These are phyloP conservation scores for Echinometra lucunter DNA, from an alignment of 53 echinoderm and acorn worm species.

Conservation along the genomic window DNA sequence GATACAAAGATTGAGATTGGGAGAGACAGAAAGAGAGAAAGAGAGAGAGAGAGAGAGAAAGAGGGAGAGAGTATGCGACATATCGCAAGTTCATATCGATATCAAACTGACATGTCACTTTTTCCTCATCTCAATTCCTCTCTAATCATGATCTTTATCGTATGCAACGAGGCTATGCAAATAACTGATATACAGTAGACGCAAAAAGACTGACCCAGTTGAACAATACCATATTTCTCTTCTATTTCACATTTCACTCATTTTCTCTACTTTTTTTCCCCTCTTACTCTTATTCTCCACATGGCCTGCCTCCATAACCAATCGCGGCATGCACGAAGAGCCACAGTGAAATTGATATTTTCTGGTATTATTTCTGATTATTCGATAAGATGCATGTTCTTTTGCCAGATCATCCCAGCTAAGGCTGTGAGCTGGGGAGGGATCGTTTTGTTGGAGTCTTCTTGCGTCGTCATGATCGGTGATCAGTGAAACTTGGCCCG, in stretches of 20 bases:
- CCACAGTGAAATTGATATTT: slow-evolving; percentile 69
- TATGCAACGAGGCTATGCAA: slow-evolving; percentile 70
- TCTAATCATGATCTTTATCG: slow-evolving; percentile 46
- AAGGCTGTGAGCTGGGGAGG: slow-evolving; percentile 19
- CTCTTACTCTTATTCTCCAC: not conserved
- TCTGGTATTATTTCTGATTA: slow-evolving; percentile 66
- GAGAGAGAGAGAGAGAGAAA: not conserved
- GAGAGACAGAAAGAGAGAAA: not conserved
- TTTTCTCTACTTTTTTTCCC: not conserved
- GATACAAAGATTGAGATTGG: not conserved
- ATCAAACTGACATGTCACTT: slow-evolving; percentile 14
- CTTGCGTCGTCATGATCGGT: slow-evolving; percentile 56
- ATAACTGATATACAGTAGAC: slow-evolving; percentile 47
- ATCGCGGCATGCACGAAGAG: slow-evolving; percentile 43
- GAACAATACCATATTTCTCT: slow-evolving; percentile 46
- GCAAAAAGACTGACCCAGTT: slow-evolving; percentile 61
- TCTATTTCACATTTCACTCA: slow-evolving; percentile 29
- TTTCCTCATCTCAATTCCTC: slow-evolving; percentile 31
- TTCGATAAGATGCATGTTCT: slow-evolving; percentile 63
- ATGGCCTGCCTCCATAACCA: slow-evolving; percentile 42
- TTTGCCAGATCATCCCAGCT: slow-evolving; percentile 28
- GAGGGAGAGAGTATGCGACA: not conserved
- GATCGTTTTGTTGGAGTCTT: slow-evolving; percentile 7
- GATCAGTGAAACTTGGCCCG: slow-evolving; percentile 57
- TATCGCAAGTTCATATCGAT: slow-evolving; percentile 33